Percentiles rank a stretch among this genome's conserved stretches.
Evolutionary conservation across 2,797 vertebrate genomes (phyloP).

Genomic region (Argentina silus): DNA sequence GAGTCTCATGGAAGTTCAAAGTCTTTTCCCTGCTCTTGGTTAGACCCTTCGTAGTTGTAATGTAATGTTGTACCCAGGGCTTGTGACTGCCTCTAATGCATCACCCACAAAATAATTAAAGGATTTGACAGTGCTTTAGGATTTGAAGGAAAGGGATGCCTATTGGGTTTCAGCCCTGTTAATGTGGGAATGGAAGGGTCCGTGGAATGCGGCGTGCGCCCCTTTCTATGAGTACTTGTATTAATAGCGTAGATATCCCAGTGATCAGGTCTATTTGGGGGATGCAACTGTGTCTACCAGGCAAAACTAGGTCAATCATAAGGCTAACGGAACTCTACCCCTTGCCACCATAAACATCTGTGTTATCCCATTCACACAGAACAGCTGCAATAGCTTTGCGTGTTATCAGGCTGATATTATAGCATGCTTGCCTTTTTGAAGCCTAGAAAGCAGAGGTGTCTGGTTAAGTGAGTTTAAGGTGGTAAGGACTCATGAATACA

Average conservation of each 20-base stretch:
- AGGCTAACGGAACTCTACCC: slow-evolving; percentile 9
- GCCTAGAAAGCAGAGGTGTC: neutral
- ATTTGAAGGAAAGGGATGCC: slow-evolving; percentile 51
- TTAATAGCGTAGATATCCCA: slow-evolving; percentile 66
- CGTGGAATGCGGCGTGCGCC: slow-evolving; percentile 58
- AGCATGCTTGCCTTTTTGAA: neutral
- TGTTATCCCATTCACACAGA: neutral
- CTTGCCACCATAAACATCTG: slow-evolving; percentile 41
- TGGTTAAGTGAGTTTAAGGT: neutral
- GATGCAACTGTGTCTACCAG: slow-evolving; percentile 31
- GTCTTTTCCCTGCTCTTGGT: slow-evolving; percentile 39
- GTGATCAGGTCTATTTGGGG: slow-evolving; percentile 47
- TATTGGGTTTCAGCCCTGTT: slow-evolving; percentile 69
- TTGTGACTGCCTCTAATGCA: slow-evolving; percentile 49
- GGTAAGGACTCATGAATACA: neutral
- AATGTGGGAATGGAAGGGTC: slow-evolving; percentile 64
- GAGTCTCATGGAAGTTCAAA: slow-evolving; percentile 45
- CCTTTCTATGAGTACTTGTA: slow-evolving; percentile 64
- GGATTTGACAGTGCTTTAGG: slow-evolving; percentile 52
- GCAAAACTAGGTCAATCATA: slow-evolving; percentile 64
- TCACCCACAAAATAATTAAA: slow-evolving; percentile 56
- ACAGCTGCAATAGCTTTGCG: neutral
- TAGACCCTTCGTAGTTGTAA: slow-evolving; percentile 20
- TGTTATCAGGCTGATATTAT: neutral
- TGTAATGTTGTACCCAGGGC: slow-evolving; percentile 18